phyloP scores from a whole-genome alignment of 1,140 invertebrate species.

The Ceratina australensis region DNA sequence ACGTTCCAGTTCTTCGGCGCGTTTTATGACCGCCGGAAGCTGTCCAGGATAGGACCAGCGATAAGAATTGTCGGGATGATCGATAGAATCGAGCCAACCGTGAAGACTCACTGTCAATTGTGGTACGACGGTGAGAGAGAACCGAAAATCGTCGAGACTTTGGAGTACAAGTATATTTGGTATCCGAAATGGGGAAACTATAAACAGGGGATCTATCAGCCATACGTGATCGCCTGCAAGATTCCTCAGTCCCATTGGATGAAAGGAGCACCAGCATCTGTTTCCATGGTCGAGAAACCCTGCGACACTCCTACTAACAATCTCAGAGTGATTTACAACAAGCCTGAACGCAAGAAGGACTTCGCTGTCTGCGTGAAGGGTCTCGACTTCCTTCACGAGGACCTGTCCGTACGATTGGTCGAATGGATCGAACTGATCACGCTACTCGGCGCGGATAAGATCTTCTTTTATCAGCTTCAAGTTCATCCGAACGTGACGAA shows the following conservation, averaged over 20 bases:
- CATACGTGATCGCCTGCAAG: constrained; percentile 93
- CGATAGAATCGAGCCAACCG: constrained; percentile 90
- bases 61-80: constrained; percentile 95
- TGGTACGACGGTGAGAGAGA: constrained; percentile 93
- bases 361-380: constrained; percentile 98
- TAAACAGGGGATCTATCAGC: constrained; percentile 94
- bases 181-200: constrained; percentile 97
- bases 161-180: constrained; percentile 97
- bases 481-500: constrained; percentile 95
- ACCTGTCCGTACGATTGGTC: constrained; percentile 92
- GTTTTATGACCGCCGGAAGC: constrained; percentile 90
- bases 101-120: constrained; percentile 91
- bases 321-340: constrained; percentile 91
- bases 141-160: constrained; percentile 87
- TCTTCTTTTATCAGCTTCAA: constrained; percentile 94
- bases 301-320: constrained; percentile 94
- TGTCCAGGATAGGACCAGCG: constrained; percentile 88
- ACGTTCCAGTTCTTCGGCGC: constrained; percentile 94
- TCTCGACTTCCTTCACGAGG: constrained; percentile 94
- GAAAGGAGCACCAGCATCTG: constrained; percentile 87
- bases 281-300: constrained; percentile 91
- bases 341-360: constrained; percentile 85
- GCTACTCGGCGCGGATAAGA: constrained; percentile 93
- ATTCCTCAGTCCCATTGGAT: constrained; percentile 87
- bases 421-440: constrained; percentile 96